These are phyloP conservation scores for Carabus problematicus DNA, from an alignment of 2,888 invertebrate genomes.

Conservation along the genomic window DNA sequence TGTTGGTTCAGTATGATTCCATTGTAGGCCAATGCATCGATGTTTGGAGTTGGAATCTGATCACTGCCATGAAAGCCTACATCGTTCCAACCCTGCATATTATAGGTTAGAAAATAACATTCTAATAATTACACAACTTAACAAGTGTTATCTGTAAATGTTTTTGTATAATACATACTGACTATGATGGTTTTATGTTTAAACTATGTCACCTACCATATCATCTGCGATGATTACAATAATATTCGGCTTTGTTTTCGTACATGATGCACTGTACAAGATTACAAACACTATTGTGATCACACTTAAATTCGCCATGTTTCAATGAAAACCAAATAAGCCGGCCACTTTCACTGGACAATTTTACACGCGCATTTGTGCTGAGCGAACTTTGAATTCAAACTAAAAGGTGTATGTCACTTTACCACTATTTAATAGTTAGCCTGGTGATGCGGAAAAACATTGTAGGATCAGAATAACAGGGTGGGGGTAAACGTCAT, in stretches of 20 bases:
- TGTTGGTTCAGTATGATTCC: constrained; percentile 88
- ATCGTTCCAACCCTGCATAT: constrained; percentile 87
- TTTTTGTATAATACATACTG: no score
- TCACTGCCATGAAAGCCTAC: constrained; percentile 89
- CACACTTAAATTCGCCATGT: constrained; percentile 10
- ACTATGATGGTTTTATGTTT: no score
- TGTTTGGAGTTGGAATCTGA: constrained; percentile 90
- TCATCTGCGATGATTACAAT: constrained; percentile 84
- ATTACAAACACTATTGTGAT: constrained; percentile 6
- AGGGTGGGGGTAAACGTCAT: not conserved
- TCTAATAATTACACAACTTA: constrained; percentile 29
- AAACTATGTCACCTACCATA: constrained; percentile 69
- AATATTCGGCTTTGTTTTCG: constrained; percentile 65
- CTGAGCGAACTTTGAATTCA: not conserved
- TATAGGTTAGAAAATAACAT: constrained; percentile 13
- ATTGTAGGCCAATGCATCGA: constrained; percentile 85
- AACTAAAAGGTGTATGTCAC: not conserved
- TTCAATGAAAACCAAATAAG: not conserved
- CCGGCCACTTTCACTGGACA: constrained; percentile 6
- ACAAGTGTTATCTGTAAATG: no score
- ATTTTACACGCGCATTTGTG: not conserved
- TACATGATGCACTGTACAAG: not conserved
- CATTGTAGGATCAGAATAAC: constrained; percentile 8
- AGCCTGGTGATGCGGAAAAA: constrained; percentile 37
- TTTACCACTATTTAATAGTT: constrained; percentile 22